Base-by-base conservation (phyloP, 2,113 vertebrate genomes). In the Probosciger aterrimus region DNA sequence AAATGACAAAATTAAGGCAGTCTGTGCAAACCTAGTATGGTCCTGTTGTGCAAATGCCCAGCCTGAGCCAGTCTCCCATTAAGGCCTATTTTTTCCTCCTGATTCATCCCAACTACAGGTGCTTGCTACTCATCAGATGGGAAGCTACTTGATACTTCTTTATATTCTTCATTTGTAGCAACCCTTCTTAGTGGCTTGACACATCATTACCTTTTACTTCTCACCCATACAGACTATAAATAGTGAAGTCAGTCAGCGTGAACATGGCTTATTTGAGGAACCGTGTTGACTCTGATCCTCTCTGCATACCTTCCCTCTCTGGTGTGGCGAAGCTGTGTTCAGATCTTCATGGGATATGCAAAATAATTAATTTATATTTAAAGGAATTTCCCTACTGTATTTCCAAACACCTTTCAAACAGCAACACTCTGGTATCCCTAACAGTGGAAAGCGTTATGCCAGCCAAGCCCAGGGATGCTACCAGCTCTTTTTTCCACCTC, bases 1-100 rank as follows among this genome's bases (percentile, higher is more conserved):
- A 85, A 92, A 93, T 86, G 73, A 86, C 83, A 91, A 89, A 82
- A 96, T 82, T 50, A 68, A 89, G 81, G 77, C 39, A 50, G 43
- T 28, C 65, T 71, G 14, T 82, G 46, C 35, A 86, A 93, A 93
- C 52, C 82, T 35, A 67, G 18, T 63, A 86, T 82, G 73, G 64
- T 62, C 49, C 41, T 86, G 44, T 74, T 93, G 82, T 80, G 37
- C 55, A 85, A 81, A 83, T 81, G 68, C 30, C 62, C 67, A 37
- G 17, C 41, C 55, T 82, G 74, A 95, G 87, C 35, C 69, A 69
- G 65, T 49, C 44, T 73, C 44, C 86, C 41, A 50, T 46, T 78
- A 69, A 1, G 2, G 37, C 30, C 44, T 49, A 5, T 33, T 95
- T 91, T 93, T 81, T 2, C 18, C 17, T 83, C 43, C 35, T 55